Base-by-base conservation (phyloP, 2,113 vertebrate species). In the Notarius quadriscutis region DNA sequence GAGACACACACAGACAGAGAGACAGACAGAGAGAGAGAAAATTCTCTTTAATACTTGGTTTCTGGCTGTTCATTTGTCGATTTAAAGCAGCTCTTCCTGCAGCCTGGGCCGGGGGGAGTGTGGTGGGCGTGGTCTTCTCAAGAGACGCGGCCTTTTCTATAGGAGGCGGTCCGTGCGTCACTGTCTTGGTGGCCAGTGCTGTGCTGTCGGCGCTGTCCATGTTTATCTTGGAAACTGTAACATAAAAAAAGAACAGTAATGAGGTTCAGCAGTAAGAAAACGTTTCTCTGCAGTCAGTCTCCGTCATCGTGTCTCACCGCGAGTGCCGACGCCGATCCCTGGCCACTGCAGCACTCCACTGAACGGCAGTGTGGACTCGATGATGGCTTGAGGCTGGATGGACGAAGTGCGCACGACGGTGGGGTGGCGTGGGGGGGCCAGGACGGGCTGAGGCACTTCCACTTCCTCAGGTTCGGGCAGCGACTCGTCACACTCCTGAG, bases 171-270 rank as follows among this genome's bases (percentile, higher is more conserved):
- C 97, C 97, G 0, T 98, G 98, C 86, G 98, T 99, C 81, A 99
- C 98, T 0, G 97, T 99, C 92, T 98, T 99, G 7, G 98, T 98
- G 27, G 96, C 97, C 9, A 99, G 95, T 90, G 97, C 96, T 0
- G 98, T 97, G 92, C 96, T 98, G 20, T 99, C 98, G 0, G 97
- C 97, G 1, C 97, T 97, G 0, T 95, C 96, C 18, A 97, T 94
- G 90, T 95, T 94, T 87, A 95, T 94, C 87, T 93, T 95, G 6
- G 92, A 92, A 88, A 92, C 94, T 93, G 84, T 83, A 93, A 65
- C 72, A 63, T 0, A 88, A 81, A 41, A 91, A 75, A 2, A 80
- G 48, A 27, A 87, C 27, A 27, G 25, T 4, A 41, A 2, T 81
- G 30, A 81, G 57, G 30, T 81, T 57, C 48, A 3, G 34, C 7